A percentile compares a stretch with the other conserved stretches of the same genome.
Conservation (phyloP, 2,888 invertebrate genomes). For the Ormyrus thymus region DNA sequence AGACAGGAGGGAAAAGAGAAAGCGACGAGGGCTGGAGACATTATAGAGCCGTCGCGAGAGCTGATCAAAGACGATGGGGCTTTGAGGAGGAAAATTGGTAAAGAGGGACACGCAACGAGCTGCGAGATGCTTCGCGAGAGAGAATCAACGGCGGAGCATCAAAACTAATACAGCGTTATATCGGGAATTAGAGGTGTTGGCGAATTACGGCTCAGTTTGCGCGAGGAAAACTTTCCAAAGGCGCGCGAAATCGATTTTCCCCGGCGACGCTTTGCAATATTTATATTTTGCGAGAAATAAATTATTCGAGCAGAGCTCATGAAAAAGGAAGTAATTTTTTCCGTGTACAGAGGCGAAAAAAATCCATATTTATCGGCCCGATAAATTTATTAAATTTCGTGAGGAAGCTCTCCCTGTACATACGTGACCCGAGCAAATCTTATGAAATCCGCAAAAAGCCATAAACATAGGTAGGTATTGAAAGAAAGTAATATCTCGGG, state of each 20-base stretch:
- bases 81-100: slow-evolving; percentile 73
- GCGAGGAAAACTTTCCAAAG: slow-evolving; percentile 25
- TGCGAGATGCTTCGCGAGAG: slow-evolving; percentile 55
- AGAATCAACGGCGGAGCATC: slow-evolving; percentile 60
- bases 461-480: slow-evolving; percentile 56
- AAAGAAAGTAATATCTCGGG: slow-evolving; percentile 56
- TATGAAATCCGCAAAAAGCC: slow-evolving; percentile 52
- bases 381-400: slow-evolving; percentile 55
- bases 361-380: slow-evolving; percentile 36
- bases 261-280: neutral
- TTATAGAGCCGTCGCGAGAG: slow-evolving; percentile 70
- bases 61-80: slow-evolving; percentile 74
- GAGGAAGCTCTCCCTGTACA: neutral
- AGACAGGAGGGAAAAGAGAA: slow-evolving; percentile 35
- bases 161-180: slow-evolving; percentile 71
- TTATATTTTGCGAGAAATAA: too few species aligned
- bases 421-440: slow-evolving; percentile 45
- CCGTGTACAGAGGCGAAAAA: slow-evolving; percentile 3
- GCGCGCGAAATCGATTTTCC: slow-evolving; percentile 34
- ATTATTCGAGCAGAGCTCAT: too few species aligned
- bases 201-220: slow-evolving; percentile 65
- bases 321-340: too few species aligned
- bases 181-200: slow-evolving; percentile 70
- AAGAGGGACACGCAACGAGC: slow-evolving; percentile 68
- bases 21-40: slow-evolving; percentile 59